phyloP scores from a whole-genome alignment of 2,113 vertebrate genomes.

The Silurus glanis region DNA sequence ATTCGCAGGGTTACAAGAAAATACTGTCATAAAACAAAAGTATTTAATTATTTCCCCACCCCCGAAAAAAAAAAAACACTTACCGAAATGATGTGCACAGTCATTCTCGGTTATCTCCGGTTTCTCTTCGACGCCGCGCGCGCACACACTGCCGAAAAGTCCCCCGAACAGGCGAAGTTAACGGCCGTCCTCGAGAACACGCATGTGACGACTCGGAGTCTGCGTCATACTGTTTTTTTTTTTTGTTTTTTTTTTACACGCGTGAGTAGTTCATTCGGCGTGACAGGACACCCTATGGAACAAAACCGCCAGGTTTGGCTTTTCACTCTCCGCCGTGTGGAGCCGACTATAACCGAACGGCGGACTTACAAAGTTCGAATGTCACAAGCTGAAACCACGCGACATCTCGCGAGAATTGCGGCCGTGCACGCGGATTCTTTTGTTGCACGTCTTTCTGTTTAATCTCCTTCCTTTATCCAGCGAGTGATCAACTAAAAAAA shows the following conservation, averaged over 20 bases:
- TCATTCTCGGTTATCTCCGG: slow-evolving; percentile 31
- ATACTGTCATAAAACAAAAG: not conserved
- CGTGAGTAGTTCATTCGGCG: too few relatives aligned
- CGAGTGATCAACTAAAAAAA: not conserved
- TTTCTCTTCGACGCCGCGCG: not conserved
- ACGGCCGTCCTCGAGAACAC: too few relatives aligned
- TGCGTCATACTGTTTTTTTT: not conserved
- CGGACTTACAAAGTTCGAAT: slow-evolving; percentile 41
- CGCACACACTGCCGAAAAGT: not conserved
- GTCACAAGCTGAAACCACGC: slow-evolving; percentile 45
- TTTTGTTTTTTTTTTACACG: not conserved
- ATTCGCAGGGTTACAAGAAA: not conserved
- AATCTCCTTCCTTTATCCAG: slow-evolving; percentile 28
- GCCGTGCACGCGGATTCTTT: slow-evolving; percentile 34
- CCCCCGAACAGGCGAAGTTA: too few relatives aligned
- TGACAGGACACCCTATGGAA: too few relatives aligned
- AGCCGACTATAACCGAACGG: not conserved
- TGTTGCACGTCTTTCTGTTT: slow-evolving; percentile 44
- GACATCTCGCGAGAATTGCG: slow-evolving; percentile 51
- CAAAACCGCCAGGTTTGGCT: not conserved
- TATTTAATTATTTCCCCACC: not conserved
- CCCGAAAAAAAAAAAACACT: not conserved
- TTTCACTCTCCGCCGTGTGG: not conserved
- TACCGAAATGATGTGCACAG: slow-evolving; percentile 26
- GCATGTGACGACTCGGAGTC: not conserved